These are phyloP conservation scores for Lipophrys pholis DNA, from an alignment of 2,113 vertebrate species.

Conservation along the genomic window DNA sequence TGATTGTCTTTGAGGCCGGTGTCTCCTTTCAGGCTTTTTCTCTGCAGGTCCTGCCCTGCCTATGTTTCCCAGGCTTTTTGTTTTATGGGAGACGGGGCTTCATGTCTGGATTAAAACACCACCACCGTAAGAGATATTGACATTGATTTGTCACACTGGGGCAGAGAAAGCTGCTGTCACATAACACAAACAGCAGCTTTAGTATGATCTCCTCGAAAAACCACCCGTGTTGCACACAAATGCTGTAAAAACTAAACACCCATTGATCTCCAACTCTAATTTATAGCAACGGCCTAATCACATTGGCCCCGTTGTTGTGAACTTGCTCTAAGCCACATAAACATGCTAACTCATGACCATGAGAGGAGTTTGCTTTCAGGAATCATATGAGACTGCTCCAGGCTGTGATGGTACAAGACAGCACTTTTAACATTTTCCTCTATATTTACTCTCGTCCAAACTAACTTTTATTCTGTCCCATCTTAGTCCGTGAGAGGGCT, in stretches of 20 bases:
- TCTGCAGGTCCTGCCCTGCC: slow-evolving; percentile 22
- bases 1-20: slow-evolving; percentile 27
- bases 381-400: slow-evolving; percentile 80
- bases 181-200: slow-evolving; percentile 27
- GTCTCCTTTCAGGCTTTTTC: slow-evolving; percentile 60
- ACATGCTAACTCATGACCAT: slow-evolving; percentile 80
- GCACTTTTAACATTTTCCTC: slow-evolving; percentile 36
- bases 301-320: slow-evolving; percentile 49
- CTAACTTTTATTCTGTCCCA: slow-evolving; percentile 29
- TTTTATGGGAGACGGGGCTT: slow-evolving; percentile 55
- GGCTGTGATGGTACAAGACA: slow-evolving; percentile 53
- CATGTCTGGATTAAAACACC: slow-evolving; percentile 72
- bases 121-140: slow-evolving; percentile 65
- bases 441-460: slow-evolving; percentile 12
- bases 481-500: not conserved
- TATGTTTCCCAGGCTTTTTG: slow-evolving; percentile 39
- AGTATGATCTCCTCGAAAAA: not conserved
- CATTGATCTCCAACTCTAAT: slow-evolving; percentile 27
- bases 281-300: slow-evolving; percentile 32
- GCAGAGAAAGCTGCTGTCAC: slow-evolving; percentile 16
- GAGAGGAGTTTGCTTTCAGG: slow-evolving; percentile 57
- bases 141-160: slow-evolving; percentile 62
- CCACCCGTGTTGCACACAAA: not conserved
- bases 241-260: not conserved
- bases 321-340: slow-evolving; percentile 60